These are phyloP conservation scores for Syngnathoides biaculeatus DNA, from an alignment of 2,113 vertebrate genomes.

Conservation along the genomic window DNA sequence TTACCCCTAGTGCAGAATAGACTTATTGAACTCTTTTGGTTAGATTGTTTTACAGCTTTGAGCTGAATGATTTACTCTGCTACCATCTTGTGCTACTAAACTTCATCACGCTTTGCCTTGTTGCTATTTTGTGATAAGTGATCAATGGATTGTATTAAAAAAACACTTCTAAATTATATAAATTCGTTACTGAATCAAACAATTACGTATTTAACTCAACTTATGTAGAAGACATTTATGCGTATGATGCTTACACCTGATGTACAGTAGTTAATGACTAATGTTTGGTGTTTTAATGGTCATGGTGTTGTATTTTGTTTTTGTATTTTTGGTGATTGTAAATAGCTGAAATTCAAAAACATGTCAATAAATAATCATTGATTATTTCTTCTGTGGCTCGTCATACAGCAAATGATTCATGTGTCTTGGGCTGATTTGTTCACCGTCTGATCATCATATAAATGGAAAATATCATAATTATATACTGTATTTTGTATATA, in stretches of 20 bases:
- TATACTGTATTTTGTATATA: too few species aligned
- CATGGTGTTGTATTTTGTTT: background rate
- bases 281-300: conserved; percentile 2
- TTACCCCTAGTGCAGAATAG: too few species aligned
- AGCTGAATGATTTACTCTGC: conserved; percentile 11
- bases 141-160: conserved; percentile 18
- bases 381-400: conserved; percentile 75
- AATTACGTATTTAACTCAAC: background rate
- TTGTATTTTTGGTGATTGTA: conserved; percentile 65
- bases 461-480: too few species aligned
- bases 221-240: conserved; percentile 4
- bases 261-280: conserved; percentile 1
- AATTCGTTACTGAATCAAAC: conserved; percentile 25
- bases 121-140: conserved; percentile 23
- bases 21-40: background rate
- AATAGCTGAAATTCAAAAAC: conserved; percentile 74
- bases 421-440: conserved; percentile 67
- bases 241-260: conserved; percentile 12
- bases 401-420: conserved; percentile 72
- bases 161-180: conserved; percentile 2
- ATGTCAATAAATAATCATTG: conserved; percentile 80
- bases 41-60: background rate
- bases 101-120: background rate
- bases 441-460: background rate
- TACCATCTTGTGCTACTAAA: conserved; percentile 43